Conservation (phyloP, 2,113 vertebrate genomes). For the Fulica atra region DNA sequence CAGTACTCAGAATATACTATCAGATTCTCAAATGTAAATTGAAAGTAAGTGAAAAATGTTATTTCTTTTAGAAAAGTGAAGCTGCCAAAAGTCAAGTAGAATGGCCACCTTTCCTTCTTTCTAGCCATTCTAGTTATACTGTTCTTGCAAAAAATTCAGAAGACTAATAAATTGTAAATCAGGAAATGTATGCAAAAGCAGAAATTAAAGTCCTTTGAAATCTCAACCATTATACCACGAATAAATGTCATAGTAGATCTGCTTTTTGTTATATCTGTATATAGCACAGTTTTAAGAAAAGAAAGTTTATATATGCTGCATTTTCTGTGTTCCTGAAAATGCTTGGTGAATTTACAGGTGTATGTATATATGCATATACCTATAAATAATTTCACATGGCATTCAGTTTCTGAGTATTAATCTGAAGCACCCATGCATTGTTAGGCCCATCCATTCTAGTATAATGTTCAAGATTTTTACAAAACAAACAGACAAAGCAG, state of each 20-base stretch:
- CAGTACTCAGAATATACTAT: not conserved
- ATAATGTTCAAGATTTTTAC: not conserved
- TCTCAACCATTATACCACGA: not conserved
- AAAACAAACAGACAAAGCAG: not conserved
- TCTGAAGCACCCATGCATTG: not conserved
- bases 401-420: not conserved
- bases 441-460: not conserved
- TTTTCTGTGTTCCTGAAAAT: not conserved
- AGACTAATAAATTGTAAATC: not conserved
- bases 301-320: not conserved
- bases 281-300: not conserved
- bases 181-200: not conserved
- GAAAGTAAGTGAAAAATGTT: not conserved
- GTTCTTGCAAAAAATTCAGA: not conserved
- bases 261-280: rapidly evolving
- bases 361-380: not conserved
- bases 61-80: not conserved
- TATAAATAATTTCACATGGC: not conserved
- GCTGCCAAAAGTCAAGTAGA: not conserved
- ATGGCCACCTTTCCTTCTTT: not conserved
- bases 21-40: not conserved
- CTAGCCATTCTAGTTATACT: not conserved
- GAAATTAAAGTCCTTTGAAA: not conserved
- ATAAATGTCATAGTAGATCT: not conserved
- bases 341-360: not conserved